These are phyloP conservation scores for Ariolimax columbianus DNA, from an alignment of 2,888 invertebrate species.

Conservation along the genomic window DNA sequence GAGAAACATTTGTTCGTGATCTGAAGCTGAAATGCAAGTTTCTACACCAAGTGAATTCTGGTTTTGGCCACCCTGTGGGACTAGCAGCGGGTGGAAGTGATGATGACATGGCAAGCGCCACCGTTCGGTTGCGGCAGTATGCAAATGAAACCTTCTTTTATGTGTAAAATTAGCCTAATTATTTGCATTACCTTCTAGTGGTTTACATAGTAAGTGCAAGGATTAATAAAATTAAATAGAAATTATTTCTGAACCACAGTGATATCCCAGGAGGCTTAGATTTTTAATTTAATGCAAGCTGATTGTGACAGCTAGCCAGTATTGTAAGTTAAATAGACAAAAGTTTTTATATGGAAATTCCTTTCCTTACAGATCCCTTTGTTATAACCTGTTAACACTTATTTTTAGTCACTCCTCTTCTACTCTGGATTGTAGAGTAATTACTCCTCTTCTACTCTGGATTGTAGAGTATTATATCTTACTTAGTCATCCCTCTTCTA, in stretches of 20 bases:
- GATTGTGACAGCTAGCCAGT: too few species aligned
- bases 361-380: too few species aligned
- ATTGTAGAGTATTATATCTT: too few species aligned
- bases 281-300: too few species aligned
- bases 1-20: conserved; percentile 61
- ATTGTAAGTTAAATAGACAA: too few species aligned
- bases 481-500: too few species aligned
- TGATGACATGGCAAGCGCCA: conserved; percentile 66
- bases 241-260: neutral
- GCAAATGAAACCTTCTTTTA: conserved; percentile 66
- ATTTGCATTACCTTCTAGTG: too few species aligned
- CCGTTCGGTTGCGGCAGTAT: conserved; percentile 59
- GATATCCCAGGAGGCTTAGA: neutral
- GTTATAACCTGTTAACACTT: too few species aligned
- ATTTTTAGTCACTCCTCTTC: too few species aligned
- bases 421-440: too few species aligned
- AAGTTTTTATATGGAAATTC: too few species aligned
- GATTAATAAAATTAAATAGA: neutral
- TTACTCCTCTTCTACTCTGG: too few species aligned
- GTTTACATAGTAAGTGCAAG: neutral
- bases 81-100: conserved; percentile 55
- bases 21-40: conserved; percentile 71
- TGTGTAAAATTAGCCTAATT: conserved; percentile 47
- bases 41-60: conserved; percentile 59
- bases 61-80: neutral